These are phyloP conservation scores for Caranx ignobilis DNA, from an alignment of 2,113 vertebrate species.

Conservation along the genomic window DNA sequence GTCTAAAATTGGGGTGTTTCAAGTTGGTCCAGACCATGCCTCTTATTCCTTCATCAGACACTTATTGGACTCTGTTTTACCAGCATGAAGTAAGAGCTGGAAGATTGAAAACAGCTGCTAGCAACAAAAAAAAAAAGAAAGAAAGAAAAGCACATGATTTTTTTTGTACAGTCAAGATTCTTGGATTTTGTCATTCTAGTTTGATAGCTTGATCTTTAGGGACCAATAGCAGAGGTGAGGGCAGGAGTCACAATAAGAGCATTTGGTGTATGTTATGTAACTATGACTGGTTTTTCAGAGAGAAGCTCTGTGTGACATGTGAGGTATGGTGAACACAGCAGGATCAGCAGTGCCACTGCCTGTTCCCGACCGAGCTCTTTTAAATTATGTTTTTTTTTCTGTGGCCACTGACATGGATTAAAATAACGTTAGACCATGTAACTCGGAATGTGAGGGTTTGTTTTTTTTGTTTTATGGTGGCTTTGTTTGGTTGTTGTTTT, in stretches of 20 bases:
- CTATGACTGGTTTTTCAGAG: slow-evolving; percentile 37
- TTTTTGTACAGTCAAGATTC: slow-evolving; percentile 43
- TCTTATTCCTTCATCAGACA: slow-evolving; percentile 71
- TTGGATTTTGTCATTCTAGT: slow-evolving; percentile 59
- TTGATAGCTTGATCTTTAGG: slow-evolving; percentile 52
- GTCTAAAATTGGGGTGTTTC: slow-evolving; percentile 78
- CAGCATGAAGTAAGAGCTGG: slow-evolving; percentile 74
- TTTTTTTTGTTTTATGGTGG: slow-evolving; percentile 66
- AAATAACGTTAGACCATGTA: slow-evolving; percentile 73
- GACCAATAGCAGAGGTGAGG: slow-evolving; percentile 33
- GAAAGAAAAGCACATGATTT: slow-evolving; percentile 29
- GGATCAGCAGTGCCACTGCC: slow-evolving; percentile 51
- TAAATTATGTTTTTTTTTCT: slow-evolving; percentile 61
- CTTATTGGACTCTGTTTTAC: slow-evolving; percentile 77
- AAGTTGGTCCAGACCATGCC: slow-evolving; percentile 78
- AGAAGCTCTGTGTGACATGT: slow-evolving; percentile 60
- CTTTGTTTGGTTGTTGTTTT: slow-evolving; percentile 77
- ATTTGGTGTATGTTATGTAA: slow-evolving; percentile 66
- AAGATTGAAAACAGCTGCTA: slow-evolving; percentile 81
- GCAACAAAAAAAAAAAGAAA: slow-evolving; percentile 17
- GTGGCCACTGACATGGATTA: slow-evolving; percentile 63
- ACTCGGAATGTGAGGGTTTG: slow-evolving; percentile 69
- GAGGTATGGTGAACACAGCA: slow-evolving; percentile 66
- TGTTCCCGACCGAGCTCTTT: slow-evolving; percentile 66
- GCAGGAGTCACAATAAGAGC: slow-evolving; percentile 47